Base-by-base conservation (phyloP, 2,797 vertebrate genomes). In the Hipposideros larvatus region DNA sequence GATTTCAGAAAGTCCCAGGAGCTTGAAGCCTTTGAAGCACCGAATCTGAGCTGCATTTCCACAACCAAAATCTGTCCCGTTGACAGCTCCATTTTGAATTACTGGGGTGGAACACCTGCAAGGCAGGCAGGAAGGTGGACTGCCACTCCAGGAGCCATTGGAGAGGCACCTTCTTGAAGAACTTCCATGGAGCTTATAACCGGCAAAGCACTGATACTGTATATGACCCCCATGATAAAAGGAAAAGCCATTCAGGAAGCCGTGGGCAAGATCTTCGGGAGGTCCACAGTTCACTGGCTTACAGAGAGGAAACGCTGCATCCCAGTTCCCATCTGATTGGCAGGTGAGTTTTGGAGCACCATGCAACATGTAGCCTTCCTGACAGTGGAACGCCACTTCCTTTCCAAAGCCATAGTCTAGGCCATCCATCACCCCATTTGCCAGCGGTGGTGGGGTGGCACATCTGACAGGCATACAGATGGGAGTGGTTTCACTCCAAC, bases 251-350 rank as follows among this genome's bases (percentile, higher is more conserved):
- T 99, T 99, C 74, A 99, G 97, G 97, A 99, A 99, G 78, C 99
- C 99, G 37, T 99, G 99, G 91, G 99, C 99, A 96, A 99, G 99
- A 96, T 99, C 99, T 96, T 99, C 99, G 2, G 99, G 99, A 65
- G 99, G 99, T 65, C 99, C 99, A 77, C 99, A 99, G 75, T 95
- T 98, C 77, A 99, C 94, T 61, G 99, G 98, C 55, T 99, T 98
- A 94, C 99, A 99, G 43, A 91, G 91, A 3, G 99, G 99, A 73
- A 97, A 96, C 31, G 98, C 98, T 96, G 98, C 97, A 98, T 99
- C 98, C 99, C 99, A 99, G 37, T 98, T 98, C 74, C 99, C 99
- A 66, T 99, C 97, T 10, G 98, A 98, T 66, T 98, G 99, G 97
- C 99, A 99, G 34, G 98, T 98, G 37, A 98, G 98, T 0, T 74